phyloP scores from a whole-genome alignment of 2,888 invertebrate species.

The Alentia gelatinosa region DNA sequence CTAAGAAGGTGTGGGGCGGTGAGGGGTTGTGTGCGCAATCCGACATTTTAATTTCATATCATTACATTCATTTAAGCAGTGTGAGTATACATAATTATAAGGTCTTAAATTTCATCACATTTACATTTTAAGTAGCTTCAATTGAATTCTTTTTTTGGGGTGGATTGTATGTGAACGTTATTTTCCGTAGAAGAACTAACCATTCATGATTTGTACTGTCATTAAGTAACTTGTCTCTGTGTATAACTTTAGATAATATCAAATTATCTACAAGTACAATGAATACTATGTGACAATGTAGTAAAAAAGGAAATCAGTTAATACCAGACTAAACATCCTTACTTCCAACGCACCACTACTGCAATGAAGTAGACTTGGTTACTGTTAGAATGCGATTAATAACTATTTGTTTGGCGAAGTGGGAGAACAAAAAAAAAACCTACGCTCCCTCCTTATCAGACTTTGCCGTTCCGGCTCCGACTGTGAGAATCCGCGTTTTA shows the following conservation, averaged over 20 bases:
- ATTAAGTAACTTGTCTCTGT: too few species aligned
- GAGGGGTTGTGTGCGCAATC: neutral
- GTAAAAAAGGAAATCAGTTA: neutral
- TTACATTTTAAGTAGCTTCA: too few species aligned
- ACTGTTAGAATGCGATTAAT: neutral
- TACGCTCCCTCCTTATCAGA: neutral
- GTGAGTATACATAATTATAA: too few species aligned
- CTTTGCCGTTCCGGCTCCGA: constrained; percentile 38
- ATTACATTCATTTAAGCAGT: neutral
- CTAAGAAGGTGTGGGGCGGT: too few species aligned
- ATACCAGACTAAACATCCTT: neutral
- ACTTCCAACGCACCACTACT: neutral
- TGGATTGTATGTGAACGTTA: too few species aligned
- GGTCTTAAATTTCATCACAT: too few species aligned
- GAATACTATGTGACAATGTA: too few species aligned
- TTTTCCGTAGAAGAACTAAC: too few species aligned
- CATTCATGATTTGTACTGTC: too few species aligned
- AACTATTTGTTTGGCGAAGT: constrained; percentile 14
- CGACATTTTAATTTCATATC: neutral
- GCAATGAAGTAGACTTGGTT: neutral
- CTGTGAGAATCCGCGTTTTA: constrained; percentile 42
- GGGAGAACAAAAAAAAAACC: neutral
- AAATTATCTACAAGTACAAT: too few species aligned
- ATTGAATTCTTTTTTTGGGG: too few species aligned
- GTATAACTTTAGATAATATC: too few species aligned